Evolutionary conservation across 1,140 invertebrate genomes (phyloP), one percentile per base, ranked within the genome.

Genomic region (Bombus ignitus): DNA sequence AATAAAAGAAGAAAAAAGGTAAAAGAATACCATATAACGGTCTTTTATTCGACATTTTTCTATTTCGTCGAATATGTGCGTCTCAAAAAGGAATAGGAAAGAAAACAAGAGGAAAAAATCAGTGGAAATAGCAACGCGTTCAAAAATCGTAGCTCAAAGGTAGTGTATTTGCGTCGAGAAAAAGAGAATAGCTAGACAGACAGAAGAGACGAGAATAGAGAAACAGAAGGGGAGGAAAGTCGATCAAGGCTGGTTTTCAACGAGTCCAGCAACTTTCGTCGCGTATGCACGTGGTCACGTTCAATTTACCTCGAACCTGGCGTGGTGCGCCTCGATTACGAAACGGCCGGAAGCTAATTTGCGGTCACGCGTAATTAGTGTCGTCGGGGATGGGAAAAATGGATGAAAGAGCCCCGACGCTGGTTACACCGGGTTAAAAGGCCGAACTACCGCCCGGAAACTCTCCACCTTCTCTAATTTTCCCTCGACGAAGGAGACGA

Each of bases 361-460:
- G 83, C 68, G 83, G 83, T 73, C 78, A 74, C 78, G 78, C 70
- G 68, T 85, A 85, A 81, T 85, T 85, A 85, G 83, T 12, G 53
- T 71, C 83, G 78, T 74, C 44, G 22, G 13, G 42, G n/a, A 3
- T 18, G 37, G 22, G 35, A 83, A 83, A 83, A 68, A 68, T 75
- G 65, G 42, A 76, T 25, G 81, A 76, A 66, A 66, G 81, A 78
- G 32, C 39, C 37, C 35, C 5, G 22, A 10, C 44, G 76, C 5
- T 15, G 53, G 78, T n/a, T 22, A 12, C 22, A 22, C 25, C 22
- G 37, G 1, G 37, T 73, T 62, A 44, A 82, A 82, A 82, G 57
- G 32, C 53, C 35, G 2, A 5, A 25, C 70, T 22, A 13, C 6
- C 47, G 47, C 47, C 18, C 47, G 47, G 47, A 53, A 53, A 53